Conservation (phyloP, 2,113 vertebrate species). For the Phalacrocorax pelagicus region DNA sequence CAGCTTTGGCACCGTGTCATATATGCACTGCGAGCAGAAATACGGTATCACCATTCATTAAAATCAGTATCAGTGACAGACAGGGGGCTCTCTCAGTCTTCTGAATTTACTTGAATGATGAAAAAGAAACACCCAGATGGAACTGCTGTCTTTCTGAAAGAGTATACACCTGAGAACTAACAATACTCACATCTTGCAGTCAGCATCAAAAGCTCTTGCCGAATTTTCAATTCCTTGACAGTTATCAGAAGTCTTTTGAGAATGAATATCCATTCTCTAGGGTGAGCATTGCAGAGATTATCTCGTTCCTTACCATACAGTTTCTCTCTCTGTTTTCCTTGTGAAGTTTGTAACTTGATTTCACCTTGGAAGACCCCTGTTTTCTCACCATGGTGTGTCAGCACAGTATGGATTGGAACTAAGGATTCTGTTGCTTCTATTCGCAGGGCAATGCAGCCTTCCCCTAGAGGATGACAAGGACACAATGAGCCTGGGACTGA, state of each 20-base stretch:
- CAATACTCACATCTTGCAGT: not conserved
- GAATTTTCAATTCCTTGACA: not conserved
- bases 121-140: not conserved
- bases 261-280: not conserved
- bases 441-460: conserved; percentile 92
- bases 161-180: not conserved
- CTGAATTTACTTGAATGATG: not conserved
- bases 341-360: conserved; percentile 88
- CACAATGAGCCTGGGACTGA: not conserved
- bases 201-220: not conserved
- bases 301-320: conserved; percentile 83
- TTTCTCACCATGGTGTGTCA: conserved; percentile 93
- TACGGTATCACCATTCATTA: not conserved
- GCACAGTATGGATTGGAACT: conserved; percentile 81
- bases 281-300: not conserved
- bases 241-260: not conserved
- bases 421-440: conserved; percentile 80
- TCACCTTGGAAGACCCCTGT: conserved; percentile 86
- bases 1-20: not conserved
- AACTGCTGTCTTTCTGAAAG: not conserved
- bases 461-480: conserved; percentile 75
- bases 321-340: conserved; percentile 91
- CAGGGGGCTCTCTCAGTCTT: conserved; percentile 51
- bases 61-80: not conserved
- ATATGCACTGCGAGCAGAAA: not conserved